Base-by-base conservation (phyloP, 2,113 vertebrate species). In the Xiphorhynchus elegans region DNA sequence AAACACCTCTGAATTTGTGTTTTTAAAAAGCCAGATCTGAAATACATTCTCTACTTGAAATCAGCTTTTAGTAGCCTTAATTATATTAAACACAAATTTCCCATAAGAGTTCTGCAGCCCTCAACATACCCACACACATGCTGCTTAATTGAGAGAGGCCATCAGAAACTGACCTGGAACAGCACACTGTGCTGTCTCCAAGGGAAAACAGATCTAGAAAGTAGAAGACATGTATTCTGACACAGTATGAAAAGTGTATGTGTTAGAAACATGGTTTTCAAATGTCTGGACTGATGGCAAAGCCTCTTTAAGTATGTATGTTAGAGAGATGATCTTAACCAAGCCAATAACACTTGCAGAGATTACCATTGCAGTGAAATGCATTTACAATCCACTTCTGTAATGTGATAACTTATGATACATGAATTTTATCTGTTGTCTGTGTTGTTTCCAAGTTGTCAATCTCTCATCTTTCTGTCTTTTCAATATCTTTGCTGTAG, bases 81-180 rank as follows among this genome's bases (percentile, higher is more conserved):
- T 80, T 52, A 35, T 11, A 81, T 84, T 31, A 70, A 87, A 42
- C 21, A 47, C 8, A 55, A 17, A 53, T 77, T 79, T 85, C 70
- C 44, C 37, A 2, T 7, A 64, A 21, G 31, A 20, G 7, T 50
- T 66, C 24, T 58, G 31, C 63, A 63, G 39, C 29, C 42, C 35
- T 80, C 42, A 85, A 62, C 2, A 2, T 33, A 49, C 20, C 26
- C n/a, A 46, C 1, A 6, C 15, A 50, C 7, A 6, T 0, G 0
- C 10, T 75, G 49, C 21, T 66, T 46, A 84, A 58, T 13, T 63
- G 59, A 81, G 29, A 91, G 17, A 50, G 20, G 13, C 26, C 76
- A 70, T 42, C 58, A 39, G 49, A 89, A 83, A 44, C 35, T 40
- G 25, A 68, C 25, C 49, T 60, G 42, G 31, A 73, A n/a, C 16